Percentiles rank a stretch among this genome's conserved stretches.
phyloP scores from a whole-genome alignment of 2,113 vertebrate genomes.

The Carassius gibelio region DNA sequence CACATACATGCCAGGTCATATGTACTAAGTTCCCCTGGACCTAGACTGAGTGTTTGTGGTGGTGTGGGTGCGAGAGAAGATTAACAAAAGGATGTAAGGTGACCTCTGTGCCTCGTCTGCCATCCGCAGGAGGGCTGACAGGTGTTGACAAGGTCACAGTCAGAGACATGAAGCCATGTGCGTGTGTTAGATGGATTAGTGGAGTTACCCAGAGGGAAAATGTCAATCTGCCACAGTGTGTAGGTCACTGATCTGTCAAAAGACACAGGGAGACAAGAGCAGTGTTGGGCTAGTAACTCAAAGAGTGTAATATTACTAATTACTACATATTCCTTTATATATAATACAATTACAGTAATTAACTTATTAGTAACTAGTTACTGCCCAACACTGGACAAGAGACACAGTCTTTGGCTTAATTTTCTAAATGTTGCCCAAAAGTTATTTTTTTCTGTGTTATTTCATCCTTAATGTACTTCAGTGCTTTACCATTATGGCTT shows the following conservation, averaged over 20 bases:
- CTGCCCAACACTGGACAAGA: too few species aligned
- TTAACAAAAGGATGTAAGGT: constrained; percentile 15
- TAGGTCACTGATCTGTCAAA: constrained; percentile 8
- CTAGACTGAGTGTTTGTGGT: neutral
- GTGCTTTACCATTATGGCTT: neutral
- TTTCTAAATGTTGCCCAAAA: neutral
- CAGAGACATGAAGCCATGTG: neutral
- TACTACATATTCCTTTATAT: too few species aligned
- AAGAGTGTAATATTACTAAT: too few species aligned
- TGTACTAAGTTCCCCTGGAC: neutral
- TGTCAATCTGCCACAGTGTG: constrained; percentile 15
- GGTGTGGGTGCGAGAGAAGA: neutral
- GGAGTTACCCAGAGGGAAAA: constrained; percentile 28
- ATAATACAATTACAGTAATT: too few species aligned
- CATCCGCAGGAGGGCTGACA: constrained; percentile 25
- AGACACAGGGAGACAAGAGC: neutral
- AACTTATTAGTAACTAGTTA: too few species aligned
- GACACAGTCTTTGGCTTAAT: neutral
- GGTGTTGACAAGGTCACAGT: constrained; percentile 24
- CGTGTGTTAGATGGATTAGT: constrained; percentile 28
- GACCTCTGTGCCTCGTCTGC: neutral
- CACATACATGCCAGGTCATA: neutral
- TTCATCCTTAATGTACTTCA: neutral
- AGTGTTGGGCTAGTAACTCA: too few species aligned
- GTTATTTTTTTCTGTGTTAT: neutral